Percentiles rank a stretch among this genome's conserved stretches.
These are phyloP conservation scores for Blastobasis lacticolella DNA, from an alignment of 2,888 invertebrate species.

Conservation along the genomic window DNA sequence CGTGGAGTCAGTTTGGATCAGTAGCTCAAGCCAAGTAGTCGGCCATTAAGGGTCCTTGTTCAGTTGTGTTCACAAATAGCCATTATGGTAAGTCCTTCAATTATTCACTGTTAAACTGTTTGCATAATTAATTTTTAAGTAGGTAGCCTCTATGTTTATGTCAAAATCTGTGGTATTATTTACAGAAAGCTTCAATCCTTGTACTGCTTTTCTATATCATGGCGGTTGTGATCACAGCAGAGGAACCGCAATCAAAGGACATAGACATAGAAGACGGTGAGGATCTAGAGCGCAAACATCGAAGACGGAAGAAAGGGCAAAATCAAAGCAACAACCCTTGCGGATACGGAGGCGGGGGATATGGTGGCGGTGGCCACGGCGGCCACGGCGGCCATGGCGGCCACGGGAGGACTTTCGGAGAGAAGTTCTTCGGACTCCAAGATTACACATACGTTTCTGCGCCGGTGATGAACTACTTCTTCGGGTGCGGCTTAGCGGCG, in stretches of 20 bases:
- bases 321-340: conserved; percentile 28
- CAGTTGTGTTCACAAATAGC: conserved; percentile 5
- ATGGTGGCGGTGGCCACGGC: conserved; percentile 9
- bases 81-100: conserved; percentile 27
- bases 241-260: conserved; percentile 35
- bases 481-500: conserved; percentile 42
- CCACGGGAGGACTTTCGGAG: conserved; percentile 39
- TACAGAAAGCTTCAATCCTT: conserved; percentile 35
- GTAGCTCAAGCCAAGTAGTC: conserved; percentile 18
- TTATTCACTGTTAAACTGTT: conserved; percentile 8
- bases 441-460: conserved; percentile 56
- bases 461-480: conserved; percentile 59
- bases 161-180: neutral
- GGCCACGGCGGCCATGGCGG: conserved; percentile 9
- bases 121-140: conserved; percentile 3
- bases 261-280: conserved; percentile 42
- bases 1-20: conserved; percentile 21
- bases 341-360: conserved; percentile 4
- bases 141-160: neutral
- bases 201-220: conserved; percentile 30
- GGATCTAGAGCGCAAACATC: conserved; percentile 43
- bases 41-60: conserved; percentile 1
- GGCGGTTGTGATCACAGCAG: conserved; percentile 22
- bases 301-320: conserved; percentile 45
- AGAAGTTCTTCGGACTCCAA: conserved; percentile 40